Evolutionary conservation across 2,113 vertebrate genomes (phyloP).

Genomic region (Taurulus bubalis): DNA sequence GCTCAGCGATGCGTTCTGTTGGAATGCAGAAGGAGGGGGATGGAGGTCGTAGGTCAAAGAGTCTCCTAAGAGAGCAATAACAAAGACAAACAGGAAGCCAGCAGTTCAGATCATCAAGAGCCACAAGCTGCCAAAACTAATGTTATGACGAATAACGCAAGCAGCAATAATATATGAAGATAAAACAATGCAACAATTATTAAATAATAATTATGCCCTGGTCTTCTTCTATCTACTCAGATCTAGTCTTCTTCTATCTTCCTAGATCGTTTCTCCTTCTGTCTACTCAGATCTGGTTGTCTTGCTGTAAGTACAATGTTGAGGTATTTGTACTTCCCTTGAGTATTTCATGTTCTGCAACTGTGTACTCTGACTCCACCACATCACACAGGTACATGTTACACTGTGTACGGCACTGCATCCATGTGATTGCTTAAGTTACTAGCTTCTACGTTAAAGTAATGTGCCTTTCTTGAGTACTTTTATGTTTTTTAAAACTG

Average conservation of each 20-base stretch:
- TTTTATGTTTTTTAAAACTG: too few species aligned
- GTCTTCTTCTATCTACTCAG: neutral
- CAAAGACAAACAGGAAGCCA: slow-evolving; percentile 19
- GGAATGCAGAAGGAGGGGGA: too few species aligned
- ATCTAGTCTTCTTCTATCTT: too few species aligned
- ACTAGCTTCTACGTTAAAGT: too few species aligned
- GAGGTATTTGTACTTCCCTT: neutral
- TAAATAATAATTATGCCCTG: too few species aligned
- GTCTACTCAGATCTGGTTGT: neutral
- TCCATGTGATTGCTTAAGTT: too few species aligned
- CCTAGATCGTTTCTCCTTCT: too few species aligned
- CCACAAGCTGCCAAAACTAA: neutral
- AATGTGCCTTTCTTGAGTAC: too few species aligned
- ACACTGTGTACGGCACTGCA: too few species aligned
- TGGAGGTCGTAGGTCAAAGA: slow-evolving; percentile 53
- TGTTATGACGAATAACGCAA: neutral
- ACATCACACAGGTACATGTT: neutral
- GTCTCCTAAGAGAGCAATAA: slow-evolving; percentile 17
- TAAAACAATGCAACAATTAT: neutral
- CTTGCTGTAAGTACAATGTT: neutral
- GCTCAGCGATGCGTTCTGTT: slow-evolving; percentile 49
- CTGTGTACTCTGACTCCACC: neutral
- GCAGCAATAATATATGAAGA: neutral
- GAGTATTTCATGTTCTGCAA: neutral
- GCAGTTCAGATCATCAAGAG: neutral